Percentiles rank a stretch among this genome's conserved stretches.
phyloP scores from a whole-genome alignment of 2,113 vertebrate genomes.

The Petrocephalus microphthalmus region DNA sequence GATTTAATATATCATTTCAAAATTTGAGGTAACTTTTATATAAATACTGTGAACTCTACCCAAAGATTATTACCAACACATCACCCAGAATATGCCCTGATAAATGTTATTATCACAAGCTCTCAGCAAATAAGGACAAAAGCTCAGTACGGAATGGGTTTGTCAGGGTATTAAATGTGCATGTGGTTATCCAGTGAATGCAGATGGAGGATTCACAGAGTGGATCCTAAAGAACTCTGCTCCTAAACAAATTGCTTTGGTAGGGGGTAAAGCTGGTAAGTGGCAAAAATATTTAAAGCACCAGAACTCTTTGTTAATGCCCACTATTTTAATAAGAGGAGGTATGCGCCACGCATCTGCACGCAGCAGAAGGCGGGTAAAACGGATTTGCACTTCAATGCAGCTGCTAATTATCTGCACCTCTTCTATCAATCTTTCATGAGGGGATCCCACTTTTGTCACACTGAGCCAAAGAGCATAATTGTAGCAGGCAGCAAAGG shows the following conservation, averaged over 20 bases:
- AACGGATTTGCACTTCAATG: constrained; percentile 9
- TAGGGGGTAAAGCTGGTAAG: background rate
- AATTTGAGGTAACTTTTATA: background rate
- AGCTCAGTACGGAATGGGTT: background rate
- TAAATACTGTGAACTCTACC: background rate
- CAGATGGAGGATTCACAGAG: background rate
- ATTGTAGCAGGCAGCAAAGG: background rate
- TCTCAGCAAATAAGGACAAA: background rate
- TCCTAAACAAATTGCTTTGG: background rate
- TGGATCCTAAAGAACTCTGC: background rate
- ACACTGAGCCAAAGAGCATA: background rate
- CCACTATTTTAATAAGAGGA: background rate
- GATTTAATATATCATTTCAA: background rate
- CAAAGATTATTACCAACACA: background rate
- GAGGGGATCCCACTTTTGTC: background rate
- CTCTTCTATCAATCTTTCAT: background rate
- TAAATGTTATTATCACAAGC: background rate
- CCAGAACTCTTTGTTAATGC: background rate
- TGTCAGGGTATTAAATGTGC: background rate
- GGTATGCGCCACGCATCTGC: background rate
- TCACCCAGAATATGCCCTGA: background rate
- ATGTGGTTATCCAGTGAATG: background rate
- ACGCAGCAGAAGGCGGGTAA: background rate
- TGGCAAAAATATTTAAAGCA: background rate
- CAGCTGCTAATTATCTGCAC: background rate